These are phyloP conservation scores for Bothrops jararaca DNA, from an alignment of 2,113 vertebrate species.

Conservation along the genomic window DNA sequence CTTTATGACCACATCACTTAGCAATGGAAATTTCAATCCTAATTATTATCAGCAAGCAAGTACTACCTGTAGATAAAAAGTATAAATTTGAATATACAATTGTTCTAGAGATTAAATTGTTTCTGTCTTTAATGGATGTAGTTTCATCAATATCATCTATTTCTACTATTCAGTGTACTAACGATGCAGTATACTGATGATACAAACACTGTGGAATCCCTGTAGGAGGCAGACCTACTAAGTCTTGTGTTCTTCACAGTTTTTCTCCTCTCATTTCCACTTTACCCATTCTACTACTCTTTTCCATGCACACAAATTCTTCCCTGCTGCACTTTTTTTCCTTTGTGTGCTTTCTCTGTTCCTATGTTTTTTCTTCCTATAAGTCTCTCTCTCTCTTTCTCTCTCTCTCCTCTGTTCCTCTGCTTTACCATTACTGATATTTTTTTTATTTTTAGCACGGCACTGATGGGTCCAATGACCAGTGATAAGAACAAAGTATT, in stretches of 20 bases:
- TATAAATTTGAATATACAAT: not conserved
- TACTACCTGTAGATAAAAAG: not conserved
- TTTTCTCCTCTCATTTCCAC: not conserved
- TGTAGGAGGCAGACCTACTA: too few species aligned
- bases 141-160: not conserved
- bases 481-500: too few species aligned
- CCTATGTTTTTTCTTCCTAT: not conserved
- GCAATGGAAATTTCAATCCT: not conserved
- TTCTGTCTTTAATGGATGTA: not conserved
- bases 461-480: too few species aligned
- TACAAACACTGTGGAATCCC: not conserved
- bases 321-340: not conserved
- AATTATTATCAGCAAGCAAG: not conserved
- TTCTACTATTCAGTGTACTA: not conserved
- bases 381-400: too few species aligned
- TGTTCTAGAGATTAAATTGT: not conserved
- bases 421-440: too few species aligned
- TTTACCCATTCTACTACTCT: not conserved
- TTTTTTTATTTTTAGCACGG: too few species aligned
- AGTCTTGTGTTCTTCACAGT: not conserved
- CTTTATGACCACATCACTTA: not conserved
- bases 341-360: not conserved
- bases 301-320: not conserved
- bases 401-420: too few species aligned
- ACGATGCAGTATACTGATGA: not conserved